phyloP scores from a whole-genome alignment of 2,797 vertebrate species.

The Neostethus bicornis region DNA sequence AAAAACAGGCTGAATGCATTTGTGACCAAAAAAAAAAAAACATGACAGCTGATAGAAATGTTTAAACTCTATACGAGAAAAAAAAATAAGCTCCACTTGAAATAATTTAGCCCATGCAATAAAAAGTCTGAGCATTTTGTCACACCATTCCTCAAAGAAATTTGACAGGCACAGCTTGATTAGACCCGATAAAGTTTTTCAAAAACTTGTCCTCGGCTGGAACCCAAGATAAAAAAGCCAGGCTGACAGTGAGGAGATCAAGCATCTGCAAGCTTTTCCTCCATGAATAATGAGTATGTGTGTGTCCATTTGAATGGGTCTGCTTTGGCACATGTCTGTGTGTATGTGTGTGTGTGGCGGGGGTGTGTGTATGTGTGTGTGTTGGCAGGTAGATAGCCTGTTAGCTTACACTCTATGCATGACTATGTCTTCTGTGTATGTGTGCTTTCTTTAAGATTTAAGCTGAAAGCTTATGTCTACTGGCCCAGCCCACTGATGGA shows the following conservation, averaged over 20 bases:
- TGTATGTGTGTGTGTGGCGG: slow-evolving; percentile 4
- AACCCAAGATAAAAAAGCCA: slow-evolving; percentile 46
- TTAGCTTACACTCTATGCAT: neutral
- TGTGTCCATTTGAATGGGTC: neutral
- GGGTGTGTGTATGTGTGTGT: slow-evolving; percentile 3
- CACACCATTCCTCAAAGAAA: slow-evolving; percentile 16
- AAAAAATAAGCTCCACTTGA: neutral
- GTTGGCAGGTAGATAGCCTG: neutral
- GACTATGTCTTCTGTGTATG: slow-evolving; percentile 2
- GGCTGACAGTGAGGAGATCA: slow-evolving; percentile 61
- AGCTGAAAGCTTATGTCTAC: slow-evolving; percentile 42
- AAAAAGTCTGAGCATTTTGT: neutral
- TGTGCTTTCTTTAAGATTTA: slow-evolving; percentile 20
- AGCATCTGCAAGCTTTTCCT: slow-evolving; percentile 52
- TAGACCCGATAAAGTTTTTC: slow-evolving; percentile 27
- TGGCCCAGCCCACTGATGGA: slow-evolving; percentile 50
- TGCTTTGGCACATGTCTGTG: neutral
- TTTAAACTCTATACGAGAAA: neutral
- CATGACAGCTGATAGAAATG: neutral
- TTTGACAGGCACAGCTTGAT: slow-evolving; percentile 25
- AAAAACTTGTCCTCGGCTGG: slow-evolving; percentile 52
- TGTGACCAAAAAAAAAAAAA: neutral
- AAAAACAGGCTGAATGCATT: no score
- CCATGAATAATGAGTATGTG: slow-evolving; percentile 40
- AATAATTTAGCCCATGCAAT: slow-evolving; percentile 7